Evolutionary conservation across 2,888 invertebrate genomes (phyloP), one percentile per base, ranked within the genome.

Genomic region (Chaitophorus viminalis): DNA sequence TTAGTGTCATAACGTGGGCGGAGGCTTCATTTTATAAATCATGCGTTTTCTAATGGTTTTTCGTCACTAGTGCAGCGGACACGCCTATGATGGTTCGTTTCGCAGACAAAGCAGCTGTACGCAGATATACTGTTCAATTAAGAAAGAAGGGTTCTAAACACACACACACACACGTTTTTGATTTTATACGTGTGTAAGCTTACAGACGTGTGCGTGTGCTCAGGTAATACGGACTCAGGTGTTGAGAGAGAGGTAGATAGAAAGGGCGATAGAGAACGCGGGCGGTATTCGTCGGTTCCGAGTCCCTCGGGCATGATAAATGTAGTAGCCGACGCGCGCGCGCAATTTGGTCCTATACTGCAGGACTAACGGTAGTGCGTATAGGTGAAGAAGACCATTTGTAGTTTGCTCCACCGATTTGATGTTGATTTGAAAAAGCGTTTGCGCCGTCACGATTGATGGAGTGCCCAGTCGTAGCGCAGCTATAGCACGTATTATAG

Each of bases 361-460:
- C 60, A 60, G 33, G 25, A 29, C 70, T 21, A 36, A 36, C 29
- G 21, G 29, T 17, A n/a, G 33, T 21, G 68, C n/a, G n/a, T n/a
- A n/a, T 68, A 70, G 76, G 52, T 52, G 77, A 36, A 60, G 54
- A 31, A 86, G 79, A 60, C 72, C 72, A 86, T 86, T 86, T 86
- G 79, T 86, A 72, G 86, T 86, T 79, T 79, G 54, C 86, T 78
- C 31, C 29, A 25, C 74, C 75, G 81, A 81, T 87, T 87, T 81
- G 87, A 87, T 81, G 87, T 87, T 87, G 79, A 81, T 87, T 87
- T 87, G 87, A 87, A 87, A 87, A 87, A 87, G 87, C 87, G 81
- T 87, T 87, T 87, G 87, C 87, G 87, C 87, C 87, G 87, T 87
- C 87, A 87, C 87, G 79, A 87, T 81, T 87, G 87, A 87, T 87